phyloP scores from a whole-genome alignment of 2,888 invertebrate species.

The Tridacna gigas region DNA sequence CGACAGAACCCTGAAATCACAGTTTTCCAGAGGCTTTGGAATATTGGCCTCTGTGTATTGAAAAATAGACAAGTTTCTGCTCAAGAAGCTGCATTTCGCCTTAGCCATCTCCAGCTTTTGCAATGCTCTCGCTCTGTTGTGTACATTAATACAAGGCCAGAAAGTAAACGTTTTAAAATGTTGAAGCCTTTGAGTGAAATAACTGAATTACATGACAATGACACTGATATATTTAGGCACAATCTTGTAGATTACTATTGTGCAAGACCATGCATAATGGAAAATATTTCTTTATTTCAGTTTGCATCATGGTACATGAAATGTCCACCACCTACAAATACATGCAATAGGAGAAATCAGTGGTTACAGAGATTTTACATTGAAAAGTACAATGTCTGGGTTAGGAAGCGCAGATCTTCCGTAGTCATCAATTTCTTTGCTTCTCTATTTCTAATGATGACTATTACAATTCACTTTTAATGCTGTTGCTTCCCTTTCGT shows the following conservation, averaged over 20 bases:
- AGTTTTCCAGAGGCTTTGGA: conserved; percentile 14
- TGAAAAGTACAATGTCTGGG: conserved; percentile 31
- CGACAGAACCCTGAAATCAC: conserved; percentile 21
- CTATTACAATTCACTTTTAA: conserved; percentile 32
- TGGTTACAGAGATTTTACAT: neutral
- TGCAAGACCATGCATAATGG: conserved; percentile 29
- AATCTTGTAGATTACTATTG: conserved; percentile 47
- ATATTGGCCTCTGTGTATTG: conserved; percentile 49
- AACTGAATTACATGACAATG: neutral
- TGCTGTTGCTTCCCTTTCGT: conserved; percentile 36
- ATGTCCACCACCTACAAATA: neutral
- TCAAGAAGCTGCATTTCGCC: conserved; percentile 53
- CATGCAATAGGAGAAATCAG: no score
- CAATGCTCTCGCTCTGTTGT: conserved; percentile 31
- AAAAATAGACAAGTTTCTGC: conserved; percentile 41
- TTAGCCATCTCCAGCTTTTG: conserved; percentile 37
- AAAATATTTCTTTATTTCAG: neutral
- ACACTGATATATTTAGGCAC: conserved; percentile 36
- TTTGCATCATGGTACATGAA: conserved; percentile 49
- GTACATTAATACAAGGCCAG: conserved; percentile 35
- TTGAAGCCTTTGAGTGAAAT: conserved; percentile 20
- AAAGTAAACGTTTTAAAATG: conserved; percentile 31
- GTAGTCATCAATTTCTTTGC: conserved; percentile 38
- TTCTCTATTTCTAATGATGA: conserved; percentile 38
- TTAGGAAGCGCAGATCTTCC: neutral